These are phyloP conservation scores for Pipistrellus pygmaeus DNA, from an alignment of 2,797 vertebrate genomes.

Conservation along the genomic window DNA sequence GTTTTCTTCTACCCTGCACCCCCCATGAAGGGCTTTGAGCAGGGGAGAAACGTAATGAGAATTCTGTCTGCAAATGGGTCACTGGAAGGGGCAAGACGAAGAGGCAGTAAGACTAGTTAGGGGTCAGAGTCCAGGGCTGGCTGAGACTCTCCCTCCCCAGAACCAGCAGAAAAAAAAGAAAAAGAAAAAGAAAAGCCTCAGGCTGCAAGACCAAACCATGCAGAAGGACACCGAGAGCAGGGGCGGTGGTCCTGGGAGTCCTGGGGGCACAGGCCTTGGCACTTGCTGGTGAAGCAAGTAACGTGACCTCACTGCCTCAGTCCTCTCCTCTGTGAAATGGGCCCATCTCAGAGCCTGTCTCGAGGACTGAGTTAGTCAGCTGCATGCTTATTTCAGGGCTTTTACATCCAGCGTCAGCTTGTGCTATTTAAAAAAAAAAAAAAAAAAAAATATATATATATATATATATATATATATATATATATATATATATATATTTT, in stretches of 20 bases:
- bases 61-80: background rate
- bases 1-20: background rate
- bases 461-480: no score
- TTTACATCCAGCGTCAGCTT: background rate
- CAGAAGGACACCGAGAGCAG: background rate
- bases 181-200: background rate
- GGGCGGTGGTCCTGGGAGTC: background rate
- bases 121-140: background rate
- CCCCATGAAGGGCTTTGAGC: background rate
- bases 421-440: no score
- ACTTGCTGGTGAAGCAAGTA: background rate
- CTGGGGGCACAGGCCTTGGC: background rate
- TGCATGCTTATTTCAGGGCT: background rate
- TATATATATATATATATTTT: no score
- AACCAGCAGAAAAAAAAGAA: background rate
- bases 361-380: background rate
- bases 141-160: background rate
- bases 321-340: background rate
- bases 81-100: rapidly evolving
- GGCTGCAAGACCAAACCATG: background rate
- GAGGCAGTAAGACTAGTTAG: background rate
- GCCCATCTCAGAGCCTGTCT: rapidly evolving
- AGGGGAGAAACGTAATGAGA: background rate
- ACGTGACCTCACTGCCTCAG: background rate
- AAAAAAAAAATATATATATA: no score